A percentile compares a stretch with the other conserved stretches of the same genome.
Evolutionary conservation across 1,140 invertebrate species (phyloP).

Genomic region (Fopius arisanus): DNA sequence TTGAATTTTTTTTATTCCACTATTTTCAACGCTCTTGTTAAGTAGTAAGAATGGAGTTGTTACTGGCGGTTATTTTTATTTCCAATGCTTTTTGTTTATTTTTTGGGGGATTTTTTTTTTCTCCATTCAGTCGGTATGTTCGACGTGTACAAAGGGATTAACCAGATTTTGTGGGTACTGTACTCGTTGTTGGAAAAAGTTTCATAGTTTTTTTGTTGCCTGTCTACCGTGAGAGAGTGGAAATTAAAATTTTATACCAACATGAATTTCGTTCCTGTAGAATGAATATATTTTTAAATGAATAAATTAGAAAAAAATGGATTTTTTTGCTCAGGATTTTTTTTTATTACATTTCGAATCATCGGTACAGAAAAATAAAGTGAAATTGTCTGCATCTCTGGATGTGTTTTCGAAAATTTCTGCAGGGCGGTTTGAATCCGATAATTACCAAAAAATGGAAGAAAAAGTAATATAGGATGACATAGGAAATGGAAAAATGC

Average conservation of each 20-base stretch:
- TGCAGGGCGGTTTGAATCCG: not conserved
- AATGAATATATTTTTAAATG: not conserved
- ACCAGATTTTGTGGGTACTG: not conserved
- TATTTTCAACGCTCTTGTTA: not conserved
- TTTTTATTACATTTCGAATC: too few relatives aligned
- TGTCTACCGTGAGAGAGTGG: not conserved
- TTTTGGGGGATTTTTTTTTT: not conserved
- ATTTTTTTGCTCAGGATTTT: not conserved
- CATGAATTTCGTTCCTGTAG: not conserved
- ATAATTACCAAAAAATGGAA: not conserved
- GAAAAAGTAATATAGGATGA: conserved; percentile 2
- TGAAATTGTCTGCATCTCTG: not conserved
- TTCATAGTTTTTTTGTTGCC: not conserved
- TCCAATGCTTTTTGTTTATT: not conserved
- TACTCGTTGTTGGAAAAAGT: not conserved
- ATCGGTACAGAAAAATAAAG: not conserved
- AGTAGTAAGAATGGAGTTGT: not conserved
- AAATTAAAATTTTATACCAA: not conserved
- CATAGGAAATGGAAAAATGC: not conserved
- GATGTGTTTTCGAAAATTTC: conserved; percentile 1
- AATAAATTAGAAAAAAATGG: not conserved
- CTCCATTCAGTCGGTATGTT: not conserved
- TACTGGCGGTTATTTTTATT: not conserved
- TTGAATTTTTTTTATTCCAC: not conserved
- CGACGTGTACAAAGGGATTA: conserved; percentile 8